Percentiles rank a stretch among this genome's conserved stretches.
Evolutionary conservation across 2,888 invertebrate genomes (phyloP).

Genomic region (Acanthosoma haemorrhoidale): DNA sequence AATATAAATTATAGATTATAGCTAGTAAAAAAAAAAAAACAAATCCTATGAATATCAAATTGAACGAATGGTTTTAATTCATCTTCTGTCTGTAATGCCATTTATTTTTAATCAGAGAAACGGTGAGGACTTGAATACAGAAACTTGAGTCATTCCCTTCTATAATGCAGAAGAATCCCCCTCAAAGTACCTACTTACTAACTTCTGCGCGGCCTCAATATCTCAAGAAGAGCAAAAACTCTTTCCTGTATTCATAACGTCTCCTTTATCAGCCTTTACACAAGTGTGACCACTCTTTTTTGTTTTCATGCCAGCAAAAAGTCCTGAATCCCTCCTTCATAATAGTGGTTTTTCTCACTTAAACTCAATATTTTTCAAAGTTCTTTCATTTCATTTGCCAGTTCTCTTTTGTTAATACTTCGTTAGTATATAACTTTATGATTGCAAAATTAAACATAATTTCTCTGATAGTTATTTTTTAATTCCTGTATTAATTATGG

Average conservation of each 20-base stretch:
- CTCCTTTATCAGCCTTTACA: too few relatives aligned
- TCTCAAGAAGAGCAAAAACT: slow-evolving; percentile 5
- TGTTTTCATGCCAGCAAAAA: not conserved
- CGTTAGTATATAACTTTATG: too few relatives aligned
- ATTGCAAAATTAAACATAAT: too few relatives aligned
- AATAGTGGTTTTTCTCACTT: not conserved
- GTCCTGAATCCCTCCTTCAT: not conserved
- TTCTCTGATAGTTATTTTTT: too few relatives aligned
- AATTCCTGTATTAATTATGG: too few relatives aligned
- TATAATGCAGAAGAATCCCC: not conserved
- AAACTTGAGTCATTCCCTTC: not conserved
- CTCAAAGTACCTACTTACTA: not conserved
- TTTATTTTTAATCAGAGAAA: not conserved
- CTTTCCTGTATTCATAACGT: slow-evolving; percentile 8
- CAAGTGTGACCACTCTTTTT: not conserved
- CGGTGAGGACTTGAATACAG: not conserved
- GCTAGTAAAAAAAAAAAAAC: too few relatives aligned
- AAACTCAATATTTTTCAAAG: not conserved
- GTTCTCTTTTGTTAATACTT: too few relatives aligned
- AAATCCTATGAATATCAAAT: too few relatives aligned
- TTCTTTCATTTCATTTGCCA: not conserved
- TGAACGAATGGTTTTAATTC: too few relatives aligned
- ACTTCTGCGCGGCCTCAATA: not conserved
- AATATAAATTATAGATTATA: too few relatives aligned
- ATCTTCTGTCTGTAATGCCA: too few relatives aligned